Evolutionary conservation across 2,113 vertebrate species (phyloP).

Genomic region (Crotalus horridus): DNA sequence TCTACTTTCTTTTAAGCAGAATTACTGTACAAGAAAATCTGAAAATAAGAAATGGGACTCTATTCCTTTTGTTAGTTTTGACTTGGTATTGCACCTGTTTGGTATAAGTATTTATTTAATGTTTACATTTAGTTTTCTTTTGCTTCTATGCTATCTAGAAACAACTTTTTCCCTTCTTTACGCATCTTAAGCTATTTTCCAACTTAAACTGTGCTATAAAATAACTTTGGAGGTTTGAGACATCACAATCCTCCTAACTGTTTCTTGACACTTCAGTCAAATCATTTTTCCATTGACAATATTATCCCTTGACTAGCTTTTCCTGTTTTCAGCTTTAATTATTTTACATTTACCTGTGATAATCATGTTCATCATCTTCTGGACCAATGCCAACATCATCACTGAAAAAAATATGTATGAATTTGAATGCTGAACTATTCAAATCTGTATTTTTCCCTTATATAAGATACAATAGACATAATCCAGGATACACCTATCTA

Average conservation of each 20-base stretch:
- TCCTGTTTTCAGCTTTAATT: slow-evolving; percentile 43
- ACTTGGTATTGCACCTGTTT: not conserved
- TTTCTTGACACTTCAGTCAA: slow-evolving; percentile 35
- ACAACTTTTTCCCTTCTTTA: not conserved
- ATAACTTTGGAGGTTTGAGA: not conserved
- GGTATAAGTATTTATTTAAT: not conserved
- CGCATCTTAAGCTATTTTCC: not conserved
- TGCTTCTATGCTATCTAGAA: not conserved
- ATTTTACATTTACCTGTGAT: slow-evolving; percentile 30
- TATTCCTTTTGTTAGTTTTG: not conserved
- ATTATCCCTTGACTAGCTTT: slow-evolving; percentile 4
- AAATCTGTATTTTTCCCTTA: not conserved
- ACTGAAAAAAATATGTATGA: not conserved
- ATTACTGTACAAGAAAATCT: not conserved
- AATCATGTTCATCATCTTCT: slow-evolving; percentile 31
- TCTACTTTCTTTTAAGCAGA: not conserved
- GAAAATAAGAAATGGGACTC: not conserved
- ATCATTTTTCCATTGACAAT: slow-evolving; percentile 40
- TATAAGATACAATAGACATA: not conserved
- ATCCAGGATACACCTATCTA: slow-evolving; percentile 6
- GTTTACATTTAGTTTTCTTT: not conserved
- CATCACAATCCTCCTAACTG: slow-evolving; percentile 20
- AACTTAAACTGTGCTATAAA: not conserved
- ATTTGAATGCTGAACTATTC: not conserved
- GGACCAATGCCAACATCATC: not conserved